Base-by-base conservation (phyloP, 2,113 vertebrate species). In the Canis aureus region DNA sequence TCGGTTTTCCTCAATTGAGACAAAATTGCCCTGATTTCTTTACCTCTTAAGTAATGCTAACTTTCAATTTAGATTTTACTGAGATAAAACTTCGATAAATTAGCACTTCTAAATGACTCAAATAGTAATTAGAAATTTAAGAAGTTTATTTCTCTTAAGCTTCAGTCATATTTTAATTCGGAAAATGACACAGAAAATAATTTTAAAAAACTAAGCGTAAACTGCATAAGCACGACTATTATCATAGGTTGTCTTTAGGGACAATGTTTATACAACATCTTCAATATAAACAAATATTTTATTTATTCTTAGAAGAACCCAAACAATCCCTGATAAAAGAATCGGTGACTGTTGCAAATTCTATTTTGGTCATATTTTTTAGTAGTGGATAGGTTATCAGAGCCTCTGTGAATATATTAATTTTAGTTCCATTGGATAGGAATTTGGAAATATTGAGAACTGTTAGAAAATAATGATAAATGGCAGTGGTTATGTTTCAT, bases 391-490 rank as follows among this genome's bases (percentile, higher is more conserved):
- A 69, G 11, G 25, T 93, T 91, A 32, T 51, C 16, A 38, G 16
- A 73, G 15, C 38, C 60, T 85, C 49, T 55, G 1, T 92, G 55
- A 79, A 51, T 43, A 74, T 8, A n/a, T 78, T 83, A 17, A 88
- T 91, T 91, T 95, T 43, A 25, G 19, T 74, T 87, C 96, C 17
- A 74, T 89, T 86, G 22, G 38, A 19, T 8, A 84, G 12, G 9
- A 64, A 13, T 74, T 29, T 84, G 51, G 80, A 94, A 84, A 64
- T 78, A 82, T 6, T 19, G 22, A 35, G 5, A 95, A n/a, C 38
- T 8, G n/a, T 86, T 91, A 89, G 55, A 79, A 96, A 93, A 76
- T 87, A 60, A 97, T 81, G n/a, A 94, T 19, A 87, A 86, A 92
- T 71, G 43, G 51, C 1, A 49, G 35, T 87, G 43, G 27, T 11